These are phyloP conservation scores for Nasonia oneida DNA, from an alignment of 2,888 invertebrate genomes.

Conservation along the genomic window DNA sequence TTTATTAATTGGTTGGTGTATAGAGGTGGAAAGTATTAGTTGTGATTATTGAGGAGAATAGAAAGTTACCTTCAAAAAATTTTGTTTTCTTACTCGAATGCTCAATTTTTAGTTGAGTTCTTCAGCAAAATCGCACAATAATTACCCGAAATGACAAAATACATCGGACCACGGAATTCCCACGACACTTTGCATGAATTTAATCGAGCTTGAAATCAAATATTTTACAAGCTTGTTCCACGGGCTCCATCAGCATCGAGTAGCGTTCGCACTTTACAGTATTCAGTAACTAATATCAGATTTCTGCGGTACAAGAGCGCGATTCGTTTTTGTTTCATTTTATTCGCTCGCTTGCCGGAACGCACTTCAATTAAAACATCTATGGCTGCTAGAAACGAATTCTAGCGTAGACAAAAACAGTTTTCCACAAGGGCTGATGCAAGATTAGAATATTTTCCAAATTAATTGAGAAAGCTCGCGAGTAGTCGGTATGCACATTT, in stretches of 20 bases:
- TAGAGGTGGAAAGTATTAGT: background rate
- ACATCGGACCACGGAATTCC: background rate
- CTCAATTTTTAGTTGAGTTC: too few species aligned
- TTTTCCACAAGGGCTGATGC: background rate
- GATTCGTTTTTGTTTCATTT: background rate
- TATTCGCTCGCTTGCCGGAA: background rate
- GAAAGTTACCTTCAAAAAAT: too few species aligned
- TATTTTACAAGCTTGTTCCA: background rate
- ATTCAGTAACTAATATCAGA: background rate
- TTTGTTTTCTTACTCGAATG: too few species aligned
- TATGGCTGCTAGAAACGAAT: background rate
- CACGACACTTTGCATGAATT: background rate
- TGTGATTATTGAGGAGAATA: too few species aligned
- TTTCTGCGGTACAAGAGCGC: background rate
- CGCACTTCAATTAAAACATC: background rate
- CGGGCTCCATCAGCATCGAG: background rate
- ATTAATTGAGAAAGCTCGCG: background rate
- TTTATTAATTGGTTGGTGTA: background rate
- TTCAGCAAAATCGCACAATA: background rate
- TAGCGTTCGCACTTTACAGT: background rate
- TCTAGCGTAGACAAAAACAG: background rate
- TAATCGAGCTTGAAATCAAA: background rate
- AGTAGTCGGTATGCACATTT: background rate
- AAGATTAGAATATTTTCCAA: background rate
- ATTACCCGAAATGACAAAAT: background rate